These are phyloP conservation scores for Pica pica DNA, from an alignment of 2,113 vertebrate species.

Conservation along the genomic window DNA sequence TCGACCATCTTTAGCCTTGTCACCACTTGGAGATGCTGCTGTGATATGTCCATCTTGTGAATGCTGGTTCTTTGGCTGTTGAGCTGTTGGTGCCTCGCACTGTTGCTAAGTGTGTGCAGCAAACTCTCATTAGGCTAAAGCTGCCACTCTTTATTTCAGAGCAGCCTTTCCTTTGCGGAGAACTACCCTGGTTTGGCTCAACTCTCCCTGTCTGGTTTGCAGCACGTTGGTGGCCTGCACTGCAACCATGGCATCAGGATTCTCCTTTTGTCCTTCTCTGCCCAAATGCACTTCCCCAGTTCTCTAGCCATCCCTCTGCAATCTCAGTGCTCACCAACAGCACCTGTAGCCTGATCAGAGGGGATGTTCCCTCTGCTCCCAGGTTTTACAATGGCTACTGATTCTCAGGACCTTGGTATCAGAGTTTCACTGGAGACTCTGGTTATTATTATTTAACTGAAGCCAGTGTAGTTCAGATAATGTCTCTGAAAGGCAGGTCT, in stretches of 20 bases:
- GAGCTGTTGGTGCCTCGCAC: background rate
- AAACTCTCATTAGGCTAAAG: background rate
- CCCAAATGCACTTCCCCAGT: background rate
- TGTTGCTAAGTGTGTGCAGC: background rate
- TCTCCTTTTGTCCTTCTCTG: background rate
- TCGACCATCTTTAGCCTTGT: background rate
- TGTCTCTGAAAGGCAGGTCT: no score
- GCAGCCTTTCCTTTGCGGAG: background rate
- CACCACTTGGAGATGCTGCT: background rate
- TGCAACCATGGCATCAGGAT: background rate
- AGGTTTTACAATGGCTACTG: background rate
- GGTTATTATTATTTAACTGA: no score
- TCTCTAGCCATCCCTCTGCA: background rate
- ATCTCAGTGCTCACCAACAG: background rate
- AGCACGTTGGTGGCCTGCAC: accelerated
- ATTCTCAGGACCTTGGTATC: no score
- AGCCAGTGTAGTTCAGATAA: no score
- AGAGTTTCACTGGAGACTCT: no score
- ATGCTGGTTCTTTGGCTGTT: background rate
- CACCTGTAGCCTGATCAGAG: background rate
- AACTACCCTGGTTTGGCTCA: background rate
- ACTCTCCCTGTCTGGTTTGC: background rate
- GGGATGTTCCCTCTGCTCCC: background rate
- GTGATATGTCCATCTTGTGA: background rate
- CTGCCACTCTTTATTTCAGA: background rate